Percentiles rank a stretch among this genome's conserved stretches.
These are phyloP conservation scores for Drosophila leontia DNA, from an alignment of 1,140 invertebrate genomes.

Conservation along the genomic window DNA sequence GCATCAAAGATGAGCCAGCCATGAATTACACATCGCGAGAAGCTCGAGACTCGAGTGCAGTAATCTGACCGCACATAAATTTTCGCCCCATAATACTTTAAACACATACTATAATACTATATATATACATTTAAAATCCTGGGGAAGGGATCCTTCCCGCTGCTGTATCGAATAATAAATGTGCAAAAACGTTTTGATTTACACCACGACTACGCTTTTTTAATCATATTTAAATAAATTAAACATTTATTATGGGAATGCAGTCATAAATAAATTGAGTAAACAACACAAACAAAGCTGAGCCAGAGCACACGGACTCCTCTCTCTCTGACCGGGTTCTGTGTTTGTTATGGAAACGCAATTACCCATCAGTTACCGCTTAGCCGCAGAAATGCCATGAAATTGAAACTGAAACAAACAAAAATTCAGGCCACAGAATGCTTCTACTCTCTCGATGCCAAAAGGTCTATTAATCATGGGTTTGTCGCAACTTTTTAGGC, in stretches of 20 bases:
- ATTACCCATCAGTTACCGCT: slow-evolving; percentile 41
- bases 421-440: not conserved
- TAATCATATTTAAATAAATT: slow-evolving; percentile 82
- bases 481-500: not conserved
- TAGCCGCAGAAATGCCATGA: slow-evolving; percentile 29
- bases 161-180: slow-evolving; percentile 58
- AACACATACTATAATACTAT: slow-evolving; percentile 4
- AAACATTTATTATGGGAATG: slow-evolving; percentile 78
- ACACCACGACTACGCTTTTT: slow-evolving; percentile 59
- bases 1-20: slow-evolving; percentile 35
- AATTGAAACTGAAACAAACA: slow-evolving; percentile 26
- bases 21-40: slow-evolving; percentile 61
- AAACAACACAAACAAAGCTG: slow-evolving; percentile 47
- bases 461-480: slow-evolving; percentile 10
- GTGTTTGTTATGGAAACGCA: slow-evolving; percentile 28
- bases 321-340: not conserved
- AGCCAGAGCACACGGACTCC: not conserved
- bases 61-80: slow-evolving; percentile 81
- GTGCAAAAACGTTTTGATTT: slow-evolving; percentile 75
- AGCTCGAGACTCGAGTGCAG: slow-evolving; percentile 42
- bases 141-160: not conserved
- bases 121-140: not conserved
- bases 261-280: slow-evolving; percentile 73
- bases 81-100: slow-evolving; percentile 57
- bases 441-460: not conserved